These are phyloP conservation scores for Acleris holmiana DNA, from an alignment of 2,888 invertebrate genomes.

Conservation along the genomic window DNA sequence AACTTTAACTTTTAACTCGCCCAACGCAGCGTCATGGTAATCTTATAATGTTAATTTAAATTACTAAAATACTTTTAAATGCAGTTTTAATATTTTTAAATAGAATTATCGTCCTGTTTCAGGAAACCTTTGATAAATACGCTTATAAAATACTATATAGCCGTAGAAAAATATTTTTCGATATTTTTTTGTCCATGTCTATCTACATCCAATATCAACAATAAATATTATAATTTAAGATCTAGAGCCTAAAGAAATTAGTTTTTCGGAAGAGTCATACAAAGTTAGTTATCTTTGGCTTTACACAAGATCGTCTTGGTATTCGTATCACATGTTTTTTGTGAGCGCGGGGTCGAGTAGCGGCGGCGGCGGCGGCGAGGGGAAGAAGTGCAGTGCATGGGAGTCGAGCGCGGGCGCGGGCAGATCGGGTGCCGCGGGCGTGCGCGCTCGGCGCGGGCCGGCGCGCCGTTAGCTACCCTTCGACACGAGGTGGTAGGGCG, in stretches of 20 bases:
- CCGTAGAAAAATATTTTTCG: conserved; percentile 61
- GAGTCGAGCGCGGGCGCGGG: conserved; percentile 47
- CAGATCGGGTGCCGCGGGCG: conserved; percentile 35
- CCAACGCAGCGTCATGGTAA: background rate
- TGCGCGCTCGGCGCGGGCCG: conserved; percentile 42
- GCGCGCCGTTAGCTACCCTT: conserved; percentile 73
- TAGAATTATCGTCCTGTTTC: conserved; percentile 49
- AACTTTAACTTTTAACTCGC: background rate
- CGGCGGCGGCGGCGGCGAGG: conserved; percentile 51
- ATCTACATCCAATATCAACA: conserved; percentile 44
- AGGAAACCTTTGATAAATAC: conserved; percentile 47
- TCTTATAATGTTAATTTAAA: background rate
- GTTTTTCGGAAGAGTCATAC: conserved; percentile 24
- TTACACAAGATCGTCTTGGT: conserved; percentile 75
- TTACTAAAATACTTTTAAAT: conserved; percentile 18
- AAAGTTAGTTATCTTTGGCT: conserved; percentile 48
- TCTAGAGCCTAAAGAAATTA: conserved; percentile 17
- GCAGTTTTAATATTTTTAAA: conserved; percentile 24
- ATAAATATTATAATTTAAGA: conserved; percentile 22
- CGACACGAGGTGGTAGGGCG: conserved; percentile 64
- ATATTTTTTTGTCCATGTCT: conserved; percentile 45
- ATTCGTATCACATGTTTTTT: conserved; percentile 73
- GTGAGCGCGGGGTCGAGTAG: conserved; percentile 48
- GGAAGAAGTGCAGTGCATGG: conserved; percentile 54
- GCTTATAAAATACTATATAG: conserved; percentile 50